These are phyloP conservation scores for Synanthedon formicaeformis DNA, from an alignment of 2,888 invertebrate species.

Conservation along the genomic window DNA sequence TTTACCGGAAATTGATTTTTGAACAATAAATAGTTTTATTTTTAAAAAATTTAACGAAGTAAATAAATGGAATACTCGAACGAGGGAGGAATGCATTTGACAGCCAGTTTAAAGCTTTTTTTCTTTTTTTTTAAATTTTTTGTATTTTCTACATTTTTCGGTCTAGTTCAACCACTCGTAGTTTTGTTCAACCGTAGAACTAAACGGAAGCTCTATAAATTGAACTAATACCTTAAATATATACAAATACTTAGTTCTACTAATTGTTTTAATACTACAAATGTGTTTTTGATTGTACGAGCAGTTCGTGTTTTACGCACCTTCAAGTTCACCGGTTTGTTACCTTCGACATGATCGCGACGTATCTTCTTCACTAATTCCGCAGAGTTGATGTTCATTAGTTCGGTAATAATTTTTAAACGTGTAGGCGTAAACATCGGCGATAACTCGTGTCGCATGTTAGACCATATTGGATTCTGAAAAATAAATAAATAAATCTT, in stretches of 20 bases:
- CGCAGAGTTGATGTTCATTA: slow-evolving; percentile 45
- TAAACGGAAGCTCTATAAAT: too few species aligned
- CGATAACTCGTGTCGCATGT: slow-evolving; percentile 36
- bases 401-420: slow-evolving; percentile 30
- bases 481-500: slow-evolving; percentile 3
- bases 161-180: too few species aligned
- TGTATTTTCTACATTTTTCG: too few species aligned
- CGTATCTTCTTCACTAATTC: slow-evolving; percentile 38
- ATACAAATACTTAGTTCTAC: background rate
- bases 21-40: too few species aligned
- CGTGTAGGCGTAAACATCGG: slow-evolving; percentile 44
- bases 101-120: too few species aligned
- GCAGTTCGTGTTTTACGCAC: slow-evolving; percentile 13
- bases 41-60: too few species aligned
- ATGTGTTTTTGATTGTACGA: background rate
- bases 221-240: too few species aligned
- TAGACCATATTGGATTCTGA: slow-evolving; percentile 42
- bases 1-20: too few species aligned
- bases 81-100: too few species aligned
- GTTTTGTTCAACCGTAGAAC: too few species aligned
- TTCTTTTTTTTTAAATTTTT: too few species aligned
- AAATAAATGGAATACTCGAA: too few species aligned
- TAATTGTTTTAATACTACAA: background rate
- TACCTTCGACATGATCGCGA: slow-evolving; percentile 30
- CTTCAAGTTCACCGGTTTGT: slow-evolving; percentile 36